Conservation (phyloP, 2,888 invertebrate species). For the Epicampocera succincta region DNA sequence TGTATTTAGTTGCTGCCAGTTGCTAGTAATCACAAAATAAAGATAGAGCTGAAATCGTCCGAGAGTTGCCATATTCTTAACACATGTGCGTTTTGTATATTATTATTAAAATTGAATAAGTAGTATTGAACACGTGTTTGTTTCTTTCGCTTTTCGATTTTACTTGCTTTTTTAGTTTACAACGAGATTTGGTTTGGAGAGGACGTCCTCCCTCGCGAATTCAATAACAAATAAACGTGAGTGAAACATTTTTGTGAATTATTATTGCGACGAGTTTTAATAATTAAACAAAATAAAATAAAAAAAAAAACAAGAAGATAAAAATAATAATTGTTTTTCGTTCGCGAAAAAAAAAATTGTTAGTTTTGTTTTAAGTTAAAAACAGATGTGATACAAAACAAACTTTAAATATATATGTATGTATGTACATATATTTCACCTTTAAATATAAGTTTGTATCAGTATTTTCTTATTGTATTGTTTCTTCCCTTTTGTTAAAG, state of each 20-base stretch:
- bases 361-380: conserved; percentile 7
- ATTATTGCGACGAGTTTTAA: conserved; percentile 15
- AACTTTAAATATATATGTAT: not conserved
- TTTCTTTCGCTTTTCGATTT: conserved; percentile 36
- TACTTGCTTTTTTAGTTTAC: conserved; percentile 49
- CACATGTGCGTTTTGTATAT: conserved; percentile 2
- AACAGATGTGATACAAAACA: conserved; percentile 8
- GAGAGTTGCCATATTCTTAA: conserved; percentile 54
- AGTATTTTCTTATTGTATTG: not conserved
- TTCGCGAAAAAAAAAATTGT: not conserved
- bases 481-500: too few species aligned
- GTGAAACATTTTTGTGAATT: conserved; percentile 27
- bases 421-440: too few species aligned
- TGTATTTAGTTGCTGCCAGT: not conserved
- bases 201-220: conserved; percentile 37
- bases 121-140: conserved; percentile 54
- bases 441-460: not conserved
- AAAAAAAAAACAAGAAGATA: conserved; percentile 9
- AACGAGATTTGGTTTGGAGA: conserved; percentile 46
- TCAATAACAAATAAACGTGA: conserved; percentile 20
- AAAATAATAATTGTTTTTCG: conserved; percentile 1
- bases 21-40: conserved; percentile 17
- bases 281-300: not conserved
- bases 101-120: conserved; percentile 36
- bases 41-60: conserved; percentile 26